A percentile compares a stretch with the other conserved stretches of the same genome.
Conservation (phyloP, 2,113 vertebrate species). For the Colius striatus region DNA sequence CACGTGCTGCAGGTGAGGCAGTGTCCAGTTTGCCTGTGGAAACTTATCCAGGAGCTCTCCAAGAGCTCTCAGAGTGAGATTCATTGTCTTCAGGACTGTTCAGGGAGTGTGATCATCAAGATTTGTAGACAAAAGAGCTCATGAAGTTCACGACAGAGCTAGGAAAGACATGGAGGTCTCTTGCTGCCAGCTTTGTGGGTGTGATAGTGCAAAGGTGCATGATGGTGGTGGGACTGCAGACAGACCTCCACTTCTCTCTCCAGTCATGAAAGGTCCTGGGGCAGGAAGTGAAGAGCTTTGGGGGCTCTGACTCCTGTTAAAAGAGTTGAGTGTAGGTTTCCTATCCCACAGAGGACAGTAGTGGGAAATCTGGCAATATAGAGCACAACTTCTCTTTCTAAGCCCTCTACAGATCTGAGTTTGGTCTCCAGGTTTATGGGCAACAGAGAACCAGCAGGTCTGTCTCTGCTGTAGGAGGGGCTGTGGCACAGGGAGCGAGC, state of each 20-base stretch:
- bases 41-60: not conserved
- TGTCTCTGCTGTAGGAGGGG: not conserved
- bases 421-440: not conserved
- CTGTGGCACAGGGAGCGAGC: not conserved
- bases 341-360: not conserved
- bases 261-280: not conserved
- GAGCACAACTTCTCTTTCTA: not conserved
- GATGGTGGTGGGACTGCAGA: not conserved
- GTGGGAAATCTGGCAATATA: not conserved
- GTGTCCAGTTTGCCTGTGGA: not conserved
- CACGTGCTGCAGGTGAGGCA: accelerated
- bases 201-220: not conserved
- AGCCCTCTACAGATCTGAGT: not conserved
- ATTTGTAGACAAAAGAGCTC: not conserved
- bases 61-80: not conserved
- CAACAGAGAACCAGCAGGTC: not conserved
- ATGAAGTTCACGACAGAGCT: not conserved
- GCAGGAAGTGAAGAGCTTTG: not conserved
- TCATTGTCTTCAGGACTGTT: not conserved
- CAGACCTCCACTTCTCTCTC: not conserved
- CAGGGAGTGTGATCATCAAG: not conserved
- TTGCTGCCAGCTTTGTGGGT: not conserved
- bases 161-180: accelerated
- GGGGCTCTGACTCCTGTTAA: not conserved
- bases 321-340: not conserved